Evolutionary conservation across 2,797 vertebrate species (phyloP).

Genomic region (Calcarius lapponicus): DNA sequence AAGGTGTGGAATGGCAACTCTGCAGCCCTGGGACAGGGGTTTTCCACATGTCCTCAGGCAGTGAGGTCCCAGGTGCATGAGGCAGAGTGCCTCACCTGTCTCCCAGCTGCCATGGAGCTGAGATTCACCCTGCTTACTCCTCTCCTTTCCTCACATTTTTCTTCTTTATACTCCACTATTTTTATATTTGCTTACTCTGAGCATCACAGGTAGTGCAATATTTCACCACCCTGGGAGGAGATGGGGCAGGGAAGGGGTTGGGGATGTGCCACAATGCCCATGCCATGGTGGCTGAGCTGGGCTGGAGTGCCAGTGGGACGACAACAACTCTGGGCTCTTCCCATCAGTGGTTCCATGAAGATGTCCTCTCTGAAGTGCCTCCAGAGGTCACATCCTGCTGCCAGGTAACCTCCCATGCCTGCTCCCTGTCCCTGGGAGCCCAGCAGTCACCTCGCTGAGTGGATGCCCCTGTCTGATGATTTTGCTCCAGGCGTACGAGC

Average conservation of each 20-base stretch:
- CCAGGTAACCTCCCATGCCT: neutral
- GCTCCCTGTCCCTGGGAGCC: neutral
- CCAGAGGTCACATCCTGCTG: neutral
- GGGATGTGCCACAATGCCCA: neutral
- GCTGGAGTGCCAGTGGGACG: neutral
- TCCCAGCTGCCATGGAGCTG: neutral
- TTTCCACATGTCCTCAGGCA: neutral
- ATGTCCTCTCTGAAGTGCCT: neutral
- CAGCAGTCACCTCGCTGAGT: accelerated
- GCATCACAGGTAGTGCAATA: neutral
- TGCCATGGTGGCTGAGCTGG: neutral
- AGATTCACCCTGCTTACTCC: neutral
- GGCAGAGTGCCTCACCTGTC: neutral
- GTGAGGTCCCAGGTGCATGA: neutral
- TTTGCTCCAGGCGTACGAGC: neutral
- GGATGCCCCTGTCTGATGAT: neutral
- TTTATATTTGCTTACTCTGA: neutral
- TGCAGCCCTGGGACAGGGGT: neutral
- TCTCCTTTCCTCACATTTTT: neutral
- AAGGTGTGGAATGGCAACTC: neutral
- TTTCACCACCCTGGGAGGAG: accelerated
- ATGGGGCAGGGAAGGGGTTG: neutral
- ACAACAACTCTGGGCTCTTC: neutral
- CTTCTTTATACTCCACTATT: neutral
- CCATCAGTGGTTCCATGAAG: accelerated